Evolutionary conservation across 2,797 vertebrate genomes (phyloP).

Genomic region (Gobionotothen gibberifrons): DNA sequence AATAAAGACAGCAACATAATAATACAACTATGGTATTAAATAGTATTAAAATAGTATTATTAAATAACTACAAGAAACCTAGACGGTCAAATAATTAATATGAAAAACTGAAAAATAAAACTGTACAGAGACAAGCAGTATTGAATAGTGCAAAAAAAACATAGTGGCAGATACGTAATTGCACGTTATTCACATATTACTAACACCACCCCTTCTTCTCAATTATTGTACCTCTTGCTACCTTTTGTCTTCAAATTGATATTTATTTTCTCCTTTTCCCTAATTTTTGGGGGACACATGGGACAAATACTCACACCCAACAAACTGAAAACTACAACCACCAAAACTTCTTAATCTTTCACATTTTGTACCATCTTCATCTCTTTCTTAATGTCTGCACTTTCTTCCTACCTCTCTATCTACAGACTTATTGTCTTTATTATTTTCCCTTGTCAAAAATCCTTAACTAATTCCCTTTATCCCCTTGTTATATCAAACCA

Average conservation of each 20-base stretch:
- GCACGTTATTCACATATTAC: neutral
- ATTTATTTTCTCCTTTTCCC: neutral
- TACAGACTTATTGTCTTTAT: neutral
- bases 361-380: neutral
- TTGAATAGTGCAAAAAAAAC: too few species aligned
- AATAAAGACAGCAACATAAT: too few species aligned
- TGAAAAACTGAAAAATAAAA: too few species aligned
- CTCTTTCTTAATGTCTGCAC: neutral
- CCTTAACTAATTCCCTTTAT: neutral
- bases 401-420: neutral
- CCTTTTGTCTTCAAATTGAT: neutral
- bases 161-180: too few species aligned
- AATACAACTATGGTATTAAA: too few species aligned
- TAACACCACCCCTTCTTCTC: neutral
- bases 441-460: neutral
- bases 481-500: neutral
- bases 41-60: too few species aligned
- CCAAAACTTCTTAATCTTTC: neutral
- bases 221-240: neutral
- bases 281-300: neutral
- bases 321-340: slow-evolving; percentile 9
- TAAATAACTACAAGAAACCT: too few species aligned
- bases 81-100: too few species aligned
- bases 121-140: too few species aligned
- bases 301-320: too few species aligned